Conservation (phyloP, 2,888 invertebrate species). For the Pardosa pseudoannulata region DNA sequence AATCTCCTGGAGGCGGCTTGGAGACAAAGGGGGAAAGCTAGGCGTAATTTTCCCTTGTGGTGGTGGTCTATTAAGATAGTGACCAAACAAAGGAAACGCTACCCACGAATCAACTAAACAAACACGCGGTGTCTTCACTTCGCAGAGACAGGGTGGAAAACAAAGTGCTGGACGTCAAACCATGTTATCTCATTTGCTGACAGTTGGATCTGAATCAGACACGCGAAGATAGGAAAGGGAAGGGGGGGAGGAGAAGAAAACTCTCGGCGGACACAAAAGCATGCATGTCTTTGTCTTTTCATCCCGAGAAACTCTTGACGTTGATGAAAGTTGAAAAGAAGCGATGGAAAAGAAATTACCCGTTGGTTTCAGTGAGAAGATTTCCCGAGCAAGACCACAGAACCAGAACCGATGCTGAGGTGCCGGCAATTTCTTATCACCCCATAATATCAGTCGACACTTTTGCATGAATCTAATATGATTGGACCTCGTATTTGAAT, state of each 20-base stretch:
- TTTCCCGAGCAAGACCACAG: neutral
- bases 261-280: constrained; percentile 13
- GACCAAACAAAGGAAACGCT: constrained; percentile 28
- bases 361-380: neutral
- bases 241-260: neutral
- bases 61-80: constrained; percentile 45
- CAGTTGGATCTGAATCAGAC: constrained; percentile 66
- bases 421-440: too few species aligned
- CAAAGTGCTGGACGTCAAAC: constrained; percentile 59
- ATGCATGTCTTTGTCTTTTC: constrained; percentile 17
- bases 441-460: too few species aligned
- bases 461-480: too few species aligned
- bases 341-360: neutral
- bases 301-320: neutral
- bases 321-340: constrained; percentile 17
- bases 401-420: neutral
- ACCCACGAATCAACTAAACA: constrained; percentile 32
- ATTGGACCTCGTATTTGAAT: too few species aligned
- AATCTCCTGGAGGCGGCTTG: neutral
- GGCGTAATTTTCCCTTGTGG: neutral
- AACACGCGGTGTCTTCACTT: constrained; percentile 57
- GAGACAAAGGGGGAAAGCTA: neutral
- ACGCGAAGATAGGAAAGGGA: constrained; percentile 50
- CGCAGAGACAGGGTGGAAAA: constrained; percentile 36
- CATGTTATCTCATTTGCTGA: constrained; percentile 57